Base-by-base conservation (phyloP, 1,140 invertebrate species). In the Drosophila kikkawai region DNA sequence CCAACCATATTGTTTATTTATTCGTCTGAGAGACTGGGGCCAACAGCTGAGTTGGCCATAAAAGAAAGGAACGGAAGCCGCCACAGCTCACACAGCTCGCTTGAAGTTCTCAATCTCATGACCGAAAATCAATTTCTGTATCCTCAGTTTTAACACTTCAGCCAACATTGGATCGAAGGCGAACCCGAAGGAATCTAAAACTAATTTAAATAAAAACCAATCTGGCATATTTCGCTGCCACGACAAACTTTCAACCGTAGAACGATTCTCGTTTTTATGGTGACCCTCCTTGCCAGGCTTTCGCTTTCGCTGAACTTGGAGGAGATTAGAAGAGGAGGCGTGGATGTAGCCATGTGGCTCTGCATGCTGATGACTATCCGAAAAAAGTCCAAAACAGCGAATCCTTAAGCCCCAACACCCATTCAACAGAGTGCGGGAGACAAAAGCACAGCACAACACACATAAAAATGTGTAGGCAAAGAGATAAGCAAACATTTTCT, bases 141-240 rank as follows among this genome's bases (percentile, higher is more conserved):
- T 59, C 64, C 66, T 59, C 44, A 77, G 73, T 88, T 88, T 85
- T 87, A 83, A 88, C 83, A 87, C 80, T 83, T 87, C 60, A 87
- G 65, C 77, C 84, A 77, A 55, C 80, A 83, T 60, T 44, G 66
- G 45, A 42, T 22, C 50, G 45, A 47, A 47, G 29, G 34, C 42
- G 29, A 66, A 42, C 34, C 34, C 50, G 7, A 53, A 64, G 66
- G 67, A 82, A 83, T 87, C 85, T 73, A 81, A 87, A 87, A 87
- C 84, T 87, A 87, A 87, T 87, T 87, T 87, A 80, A 88, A 87
- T 87, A 87, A 87, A 87, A 87, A 83, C 82, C 83, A 87, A 87
- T 87, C 83, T 87, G 80, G 84, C 84, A 87, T 87, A 87, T 88
- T 88, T 80, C 68, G 79, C 63, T 65, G 59, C 37, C 73, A 58